Evolutionary conservation across 2,888 invertebrate genomes (phyloP).

Genomic region (Ennomos erosarius): DNA sequence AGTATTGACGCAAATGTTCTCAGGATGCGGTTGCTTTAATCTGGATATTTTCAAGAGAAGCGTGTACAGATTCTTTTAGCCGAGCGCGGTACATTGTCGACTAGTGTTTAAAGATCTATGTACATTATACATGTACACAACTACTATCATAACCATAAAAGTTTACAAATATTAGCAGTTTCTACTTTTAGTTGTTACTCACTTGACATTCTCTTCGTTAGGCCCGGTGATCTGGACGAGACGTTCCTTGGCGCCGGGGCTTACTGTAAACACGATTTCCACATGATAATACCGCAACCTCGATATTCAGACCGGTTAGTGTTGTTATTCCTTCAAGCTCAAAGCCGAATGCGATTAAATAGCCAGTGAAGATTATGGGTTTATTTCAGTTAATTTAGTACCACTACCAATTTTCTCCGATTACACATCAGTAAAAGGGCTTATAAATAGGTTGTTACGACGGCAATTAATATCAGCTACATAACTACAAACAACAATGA

Average conservation of each 20-base stretch:
- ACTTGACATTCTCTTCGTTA: conserved; percentile 97
- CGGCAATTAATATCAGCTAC: conserved; percentile 1
- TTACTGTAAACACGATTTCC: conserved; percentile 87
- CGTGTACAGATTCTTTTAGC: no score
- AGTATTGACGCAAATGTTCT: no score
- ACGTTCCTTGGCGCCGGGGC: conserved; percentile 97
- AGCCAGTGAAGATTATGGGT: conserved; percentile 50
- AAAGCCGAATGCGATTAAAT: conserved; percentile 65
- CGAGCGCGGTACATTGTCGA: no score
- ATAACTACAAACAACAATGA: conserved; percentile 15
- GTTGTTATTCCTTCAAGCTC: conserved; percentile 55
- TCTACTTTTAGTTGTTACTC: conserved; percentile 46
- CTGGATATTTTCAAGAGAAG: no score
- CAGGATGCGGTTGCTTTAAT: no score
- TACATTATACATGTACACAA: no score
- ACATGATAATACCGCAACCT: conserved; percentile 39
- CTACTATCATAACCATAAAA: no score
- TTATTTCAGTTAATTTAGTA: conserved; percentile 33
- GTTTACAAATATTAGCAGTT: no score
- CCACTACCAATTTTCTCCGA: conserved; percentile 11
- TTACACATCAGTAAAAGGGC: conserved; percentile 14
- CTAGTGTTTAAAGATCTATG: no score
- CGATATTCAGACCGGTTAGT: conserved; percentile 36
- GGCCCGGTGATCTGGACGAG: conserved; percentile 98
- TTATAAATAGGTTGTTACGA: conserved; percentile 7